phyloP scores from a whole-genome alignment of 1,140 invertebrate species.

The Diachasma alloeum region DNA sequence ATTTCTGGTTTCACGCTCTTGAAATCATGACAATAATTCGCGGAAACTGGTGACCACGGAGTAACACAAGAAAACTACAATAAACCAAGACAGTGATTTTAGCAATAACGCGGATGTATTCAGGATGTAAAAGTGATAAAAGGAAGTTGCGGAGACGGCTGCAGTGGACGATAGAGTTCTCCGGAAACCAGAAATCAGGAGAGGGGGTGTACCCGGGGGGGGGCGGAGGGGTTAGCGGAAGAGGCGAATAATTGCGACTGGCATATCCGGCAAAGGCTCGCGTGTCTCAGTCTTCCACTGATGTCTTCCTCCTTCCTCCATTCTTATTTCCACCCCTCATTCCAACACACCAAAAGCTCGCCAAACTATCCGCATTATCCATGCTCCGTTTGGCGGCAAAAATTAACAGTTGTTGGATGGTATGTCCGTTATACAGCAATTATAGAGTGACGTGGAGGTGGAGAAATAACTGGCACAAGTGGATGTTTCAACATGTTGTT shows the following conservation, averaged over 20 bases:
- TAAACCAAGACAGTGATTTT: conserved; percentile 6
- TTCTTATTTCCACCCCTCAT: conserved; percentile 2
- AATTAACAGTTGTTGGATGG: conserved; percentile 55
- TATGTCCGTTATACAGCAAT: conserved; percentile 44
- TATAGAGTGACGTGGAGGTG: conserved; percentile 48
- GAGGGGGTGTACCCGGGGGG: background rate
- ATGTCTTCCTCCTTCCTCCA: background rate
- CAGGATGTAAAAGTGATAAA: conserved; percentile 25
- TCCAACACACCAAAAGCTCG: conserved; percentile 10
- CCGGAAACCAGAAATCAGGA: conserved; percentile 18
- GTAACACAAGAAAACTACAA: conserved; percentile 6
- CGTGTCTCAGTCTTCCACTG: conserved; percentile 33
- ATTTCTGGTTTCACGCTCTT: background rate
- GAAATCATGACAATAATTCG: background rate
- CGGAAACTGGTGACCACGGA: background rate
- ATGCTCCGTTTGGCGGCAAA: conserved; percentile 35
- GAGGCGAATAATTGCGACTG: conserved; percentile 40
- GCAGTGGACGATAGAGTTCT: conserved; percentile 40
- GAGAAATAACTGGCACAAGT: conserved; percentile 34
- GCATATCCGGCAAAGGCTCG: conserved; percentile 32
- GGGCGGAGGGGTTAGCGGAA: background rate
- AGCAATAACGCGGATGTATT: conserved; percentile 20
- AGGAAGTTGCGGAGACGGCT: conserved; percentile 38
- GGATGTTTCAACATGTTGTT: conserved; percentile 7
- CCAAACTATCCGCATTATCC: background rate